phyloP scores from a whole-genome alignment of 1,140 invertebrate species.

The Trichonephila clavata region DNA sequence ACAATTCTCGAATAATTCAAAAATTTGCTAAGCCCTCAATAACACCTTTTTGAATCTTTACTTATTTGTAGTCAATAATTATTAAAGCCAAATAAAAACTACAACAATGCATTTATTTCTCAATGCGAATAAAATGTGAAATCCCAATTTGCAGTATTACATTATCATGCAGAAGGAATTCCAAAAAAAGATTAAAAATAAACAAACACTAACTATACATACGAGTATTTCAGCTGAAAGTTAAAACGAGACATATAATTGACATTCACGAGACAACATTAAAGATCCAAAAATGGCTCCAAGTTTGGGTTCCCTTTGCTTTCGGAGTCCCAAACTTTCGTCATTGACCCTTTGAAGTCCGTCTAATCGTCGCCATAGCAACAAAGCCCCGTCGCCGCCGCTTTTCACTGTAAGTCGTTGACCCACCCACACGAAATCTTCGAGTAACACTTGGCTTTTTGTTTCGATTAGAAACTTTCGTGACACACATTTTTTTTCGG shows the following conservation, averaged over 20 bases:
- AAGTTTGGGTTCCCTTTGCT: background rate
- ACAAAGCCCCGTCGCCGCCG: background rate
- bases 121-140: no score
- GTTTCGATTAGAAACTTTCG: background rate
- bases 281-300: conserved; percentile 1
- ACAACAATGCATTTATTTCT: no score
- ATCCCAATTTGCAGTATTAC: no score
- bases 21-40: no score
- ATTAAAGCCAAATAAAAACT: no score
- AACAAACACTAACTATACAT: background rate
- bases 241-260: background rate
- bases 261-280: background rate
- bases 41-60: no score
- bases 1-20: no score
- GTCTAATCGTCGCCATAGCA: conserved; percentile 22
- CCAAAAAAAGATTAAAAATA: no score
- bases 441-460: background rate
- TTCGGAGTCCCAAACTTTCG: background rate
- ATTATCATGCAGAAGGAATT: no score
- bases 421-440: conserved; percentile 31
- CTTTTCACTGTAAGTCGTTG: conserved; percentile 24
- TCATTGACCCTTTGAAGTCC: conserved; percentile 43
- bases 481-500: background rate
- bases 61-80: no score
- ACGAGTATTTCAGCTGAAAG: background rate